Evolutionary conservation across 2,888 invertebrate genomes (phyloP).

Genomic region (Drosophila subquinaria): DNA sequence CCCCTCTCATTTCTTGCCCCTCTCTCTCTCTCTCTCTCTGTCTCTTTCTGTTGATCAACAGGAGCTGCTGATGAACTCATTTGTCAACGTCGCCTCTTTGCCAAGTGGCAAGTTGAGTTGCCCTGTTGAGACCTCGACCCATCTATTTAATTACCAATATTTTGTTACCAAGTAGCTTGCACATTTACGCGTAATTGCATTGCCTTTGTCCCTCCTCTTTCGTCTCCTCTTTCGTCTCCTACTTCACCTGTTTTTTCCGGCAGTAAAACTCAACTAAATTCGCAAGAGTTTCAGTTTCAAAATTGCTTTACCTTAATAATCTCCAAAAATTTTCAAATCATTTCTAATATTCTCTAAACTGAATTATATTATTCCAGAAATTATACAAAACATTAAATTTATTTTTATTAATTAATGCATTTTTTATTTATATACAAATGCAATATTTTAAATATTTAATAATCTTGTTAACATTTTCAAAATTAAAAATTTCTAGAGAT

Average conservation of each 20-base stretch:
- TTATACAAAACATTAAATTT: too few species aligned
- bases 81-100: constrained; percentile 70
- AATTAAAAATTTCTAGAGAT: background rate
- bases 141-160: constrained; percentile 78
- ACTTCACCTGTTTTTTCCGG: background rate
- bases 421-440: too few species aligned
- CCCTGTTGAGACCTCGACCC: constrained; percentile 53
- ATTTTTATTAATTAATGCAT: too few species aligned
- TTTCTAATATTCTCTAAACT: background rate
- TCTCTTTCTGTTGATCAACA: constrained; percentile 12
- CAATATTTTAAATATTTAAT: too few species aligned
- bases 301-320: background rate
- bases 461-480: too few species aligned
- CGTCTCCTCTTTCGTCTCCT: background rate
- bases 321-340: background rate
- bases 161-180: constrained; percentile 56
- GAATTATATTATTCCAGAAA: too few species aligned
- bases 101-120: constrained; percentile 8
- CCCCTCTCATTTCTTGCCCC: background rate
- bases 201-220: constrained; percentile 29
- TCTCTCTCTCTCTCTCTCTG: background rate
- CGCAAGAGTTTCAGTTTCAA: too few species aligned
- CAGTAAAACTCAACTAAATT: constrained; percentile 42
- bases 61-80: constrained; percentile 78
- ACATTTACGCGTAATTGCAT: constrained; percentile 68